Evolutionary conservation across 2,888 invertebrate genomes (phyloP), one percentile per base, ranked within the genome.

Genomic region (Leistus spinibarbis): DNA sequence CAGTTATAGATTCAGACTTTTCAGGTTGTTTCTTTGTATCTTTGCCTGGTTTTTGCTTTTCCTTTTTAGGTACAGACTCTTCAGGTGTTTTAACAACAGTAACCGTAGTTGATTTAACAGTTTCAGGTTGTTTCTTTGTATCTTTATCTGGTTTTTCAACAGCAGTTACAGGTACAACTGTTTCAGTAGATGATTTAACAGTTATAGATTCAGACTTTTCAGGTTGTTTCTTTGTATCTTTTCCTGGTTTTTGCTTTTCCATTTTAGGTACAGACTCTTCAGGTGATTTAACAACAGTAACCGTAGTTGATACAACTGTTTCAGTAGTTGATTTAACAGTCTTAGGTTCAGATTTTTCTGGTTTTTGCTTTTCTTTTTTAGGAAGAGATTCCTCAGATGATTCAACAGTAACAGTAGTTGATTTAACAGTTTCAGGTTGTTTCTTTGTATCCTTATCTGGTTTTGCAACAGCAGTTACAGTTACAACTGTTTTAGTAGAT

Each of bases 111-210:
- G 27, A 27, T 27, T 27, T 9, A 40, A 13, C 57, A 9, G 57
- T 16, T 57, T 57, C 20, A 17, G 20, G 16, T 16, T 57, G 40
- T 16, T 9, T 20, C 17, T 27, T 27, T 4, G 27, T 27, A 0
- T 9, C 27, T 27, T 27, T 27, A 5, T 1, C 90, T 90, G 79
- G 90, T 89, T 73, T 60, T 60, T 3, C 16, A 19, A 57, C n/a
- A 5, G 16, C 54, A 57, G 27, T 9, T 0, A 27, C 1, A 1
- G 27, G 27, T 27, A 9, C 27, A 0, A 27, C 27, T 7, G 9
- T 27, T 27, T 27, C 27, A 0, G 27, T 27, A 27, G 27, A 27
- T 1, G 19, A 19, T 60, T 60, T 60, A 1, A 20, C 20, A 60
- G 60, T 1, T 19, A 16, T 19, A 19, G 60, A 5, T 20, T 60